Conservation (phyloP, 2,888 invertebrate genomes). For the Watsonalla binaria region DNA sequence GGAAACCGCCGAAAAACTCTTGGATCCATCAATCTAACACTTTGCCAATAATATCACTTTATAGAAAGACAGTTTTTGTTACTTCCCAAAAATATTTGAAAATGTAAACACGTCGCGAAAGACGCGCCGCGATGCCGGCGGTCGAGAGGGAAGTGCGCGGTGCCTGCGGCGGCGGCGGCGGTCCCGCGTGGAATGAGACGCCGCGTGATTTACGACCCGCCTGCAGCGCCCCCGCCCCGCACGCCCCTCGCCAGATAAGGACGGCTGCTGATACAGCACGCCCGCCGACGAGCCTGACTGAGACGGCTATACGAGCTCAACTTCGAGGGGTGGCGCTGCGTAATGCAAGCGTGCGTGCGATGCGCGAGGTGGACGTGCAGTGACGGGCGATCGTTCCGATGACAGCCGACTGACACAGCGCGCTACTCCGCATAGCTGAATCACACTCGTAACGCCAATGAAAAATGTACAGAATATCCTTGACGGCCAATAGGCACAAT, state of each 20-base stretch:
- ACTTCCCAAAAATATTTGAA: conserved; percentile 58
- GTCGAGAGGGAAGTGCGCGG: conserved; percentile 72
- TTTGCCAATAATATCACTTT: conserved; percentile 50
- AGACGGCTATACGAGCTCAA: conserved; percentile 53
- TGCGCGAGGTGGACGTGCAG: conserved; percentile 77
- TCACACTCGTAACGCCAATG: conserved; percentile 60
- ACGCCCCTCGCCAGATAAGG: conserved; percentile 58
- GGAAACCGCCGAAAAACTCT: conserved; percentile 44
- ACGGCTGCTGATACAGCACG: conserved; percentile 30
- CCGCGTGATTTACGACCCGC: conserved; percentile 79
- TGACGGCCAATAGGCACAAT: conserved; percentile 47
- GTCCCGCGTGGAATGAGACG: conserved; percentile 79
- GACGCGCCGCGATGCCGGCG: conserved; percentile 71
- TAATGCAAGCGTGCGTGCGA: conserved; percentile 78
- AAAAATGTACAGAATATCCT: conserved; percentile 44
- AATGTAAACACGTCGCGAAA: conserved; percentile 75
- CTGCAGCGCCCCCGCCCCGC: conserved; percentile 76
- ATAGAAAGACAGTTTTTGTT: conserved; percentile 47
- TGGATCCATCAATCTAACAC: conserved; percentile 69
- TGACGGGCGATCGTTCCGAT: conserved; percentile 73
- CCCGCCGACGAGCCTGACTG: conserved; percentile 36
- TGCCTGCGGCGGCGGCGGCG: conserved; percentile 75
- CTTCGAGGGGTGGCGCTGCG: conserved; percentile 76
- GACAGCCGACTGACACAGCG: conserved; percentile 67
- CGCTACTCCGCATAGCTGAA: conserved; percentile 63